Evolutionary conservation across 1,140 invertebrate species (phyloP), one percentile per base, ranked within the genome.

Genomic region (Uloborus diversus): DNA sequence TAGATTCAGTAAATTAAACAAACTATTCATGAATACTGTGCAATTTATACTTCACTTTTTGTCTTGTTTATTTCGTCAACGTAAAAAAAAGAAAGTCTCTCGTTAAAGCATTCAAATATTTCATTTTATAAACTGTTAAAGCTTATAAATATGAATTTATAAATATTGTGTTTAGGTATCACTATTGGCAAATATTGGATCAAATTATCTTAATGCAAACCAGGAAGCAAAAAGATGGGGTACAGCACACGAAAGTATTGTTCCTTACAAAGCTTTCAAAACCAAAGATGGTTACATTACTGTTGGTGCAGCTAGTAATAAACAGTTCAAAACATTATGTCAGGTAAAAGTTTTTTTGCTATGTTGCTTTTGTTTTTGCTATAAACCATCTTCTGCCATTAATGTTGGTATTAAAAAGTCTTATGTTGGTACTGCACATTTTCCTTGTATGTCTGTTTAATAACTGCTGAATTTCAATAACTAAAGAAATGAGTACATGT

Each of bases 171-270:
- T 79, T 49, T 37, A 88, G 87, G 89, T 97, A 20, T 91, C 95
- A 0, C 91, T 91, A 82, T 89, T 99, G 83, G 94, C 95, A 17
- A 98, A 98, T 86, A 89, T 98, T 61, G 96, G 90, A 0, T 93
- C 92, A 1, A 97, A 96, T 88, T 98, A 94, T 86, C 86, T 99
- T 20, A 99, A 98, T 88, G 92, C 90, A 78, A 91, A 91, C 4
- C 69, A 85, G 49, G 93, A 96, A 84, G 92, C 92, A 0, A 87
- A 88, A 53, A 88, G 93, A 65, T 93, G 92, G 90, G 96, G 97
- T 3, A 98, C 96, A 0, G 94, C 93, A 4, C 96, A 99, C 87
- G 93, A 93, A 65, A 97, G 94, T 85, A 93, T 99, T 82, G 96
- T 99, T 0, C 97, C 97, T 0, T 99, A 99, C 85, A 92, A 98